Evolutionary conservation across 1,140 invertebrate genomes (phyloP).

Genomic region (Pseudomyrmex concolor): DNA sequence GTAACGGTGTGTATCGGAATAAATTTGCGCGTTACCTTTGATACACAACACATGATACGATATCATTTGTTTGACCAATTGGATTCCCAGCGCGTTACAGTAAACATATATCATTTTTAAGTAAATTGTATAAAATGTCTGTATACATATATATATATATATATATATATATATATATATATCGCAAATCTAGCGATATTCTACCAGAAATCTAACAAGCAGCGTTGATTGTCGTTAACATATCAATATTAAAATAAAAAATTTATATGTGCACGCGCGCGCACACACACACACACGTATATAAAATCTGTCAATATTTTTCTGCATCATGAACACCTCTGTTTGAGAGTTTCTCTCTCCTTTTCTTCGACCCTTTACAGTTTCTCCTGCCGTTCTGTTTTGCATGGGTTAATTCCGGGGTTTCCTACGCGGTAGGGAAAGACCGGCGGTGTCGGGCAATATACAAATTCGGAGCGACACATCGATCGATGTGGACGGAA

Average conservation of each 20-base stretch:
- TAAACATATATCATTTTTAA: constrained; percentile 21
- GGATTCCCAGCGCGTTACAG: neutral
- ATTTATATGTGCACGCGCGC: neutral
- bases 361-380: neutral
- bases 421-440: constrained; percentile 45
- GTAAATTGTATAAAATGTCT: constrained; percentile 5
- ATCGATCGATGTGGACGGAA: constrained; percentile 56
- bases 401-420: constrained; percentile 54
- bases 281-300: neutral
- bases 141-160: no score
- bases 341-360: constrained; percentile 21
- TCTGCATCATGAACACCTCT: constrained; percentile 47
- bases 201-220: no score
- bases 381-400: constrained; percentile 25
- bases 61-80: constrained; percentile 19
- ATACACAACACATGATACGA: constrained; percentile 12
- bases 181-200: no score
- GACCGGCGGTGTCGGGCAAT: constrained; percentile 48
- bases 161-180: no score
- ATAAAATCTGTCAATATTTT: constrained; percentile 51
- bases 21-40: constrained; percentile 49
- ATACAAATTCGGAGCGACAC: constrained; percentile 52
- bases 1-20: constrained; percentile 9
- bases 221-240: no score
- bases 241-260: constrained; percentile 41